Percentiles rank a stretch among this genome's conserved stretches.
These are phyloP conservation scores for Octonoba sinensis DNA, from an alignment of 2,888 invertebrate species.

Conservation along the genomic window DNA sequence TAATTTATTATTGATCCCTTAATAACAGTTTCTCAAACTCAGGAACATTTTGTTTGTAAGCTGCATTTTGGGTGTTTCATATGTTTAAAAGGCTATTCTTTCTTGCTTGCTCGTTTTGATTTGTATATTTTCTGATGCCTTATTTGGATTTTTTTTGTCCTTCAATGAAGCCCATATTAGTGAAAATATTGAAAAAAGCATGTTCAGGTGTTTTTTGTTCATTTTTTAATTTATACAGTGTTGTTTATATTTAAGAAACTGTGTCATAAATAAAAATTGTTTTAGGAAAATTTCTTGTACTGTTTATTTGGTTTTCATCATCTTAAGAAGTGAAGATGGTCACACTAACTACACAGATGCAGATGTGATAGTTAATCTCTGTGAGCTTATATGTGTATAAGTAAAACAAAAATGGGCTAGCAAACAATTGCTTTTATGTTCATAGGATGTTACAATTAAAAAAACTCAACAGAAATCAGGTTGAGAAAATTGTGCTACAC, in stretches of 20 bases:
- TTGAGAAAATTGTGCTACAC: no score
- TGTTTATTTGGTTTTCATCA: no score
- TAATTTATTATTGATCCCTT: constrained; percentile 5
- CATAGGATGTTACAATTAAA: no score
- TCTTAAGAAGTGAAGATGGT: no score
- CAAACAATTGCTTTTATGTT: no score
- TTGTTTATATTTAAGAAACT: constrained; percentile 42
- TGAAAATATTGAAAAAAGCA: constrained; percentile 11
- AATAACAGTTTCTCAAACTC: constrained; percentile 42
- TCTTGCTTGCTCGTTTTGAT: constrained; percentile 19
- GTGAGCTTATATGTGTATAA: no score
- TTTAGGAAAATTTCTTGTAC: constrained; percentile 16
- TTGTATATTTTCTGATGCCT: constrained; percentile 17
- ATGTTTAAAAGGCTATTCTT: constrained; percentile 17
- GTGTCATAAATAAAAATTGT: constrained; percentile 52
- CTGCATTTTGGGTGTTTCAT: constrained; percentile 41
- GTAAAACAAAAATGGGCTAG: no score
- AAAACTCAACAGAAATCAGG: no score
- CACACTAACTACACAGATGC: no score
- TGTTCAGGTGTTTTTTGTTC: constrained; percentile 26
- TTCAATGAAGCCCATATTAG: constrained; percentile 9
- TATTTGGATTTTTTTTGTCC: constrained; percentile 14
- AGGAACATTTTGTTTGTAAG: constrained; percentile 41
- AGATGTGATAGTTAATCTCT: no score
- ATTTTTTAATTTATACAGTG: constrained; percentile 33